Evolutionary conservation across 2,888 invertebrate genomes (phyloP), one percentile per base, ranked within the genome.

Genomic region (Drosophila nr. medialis): DNA sequence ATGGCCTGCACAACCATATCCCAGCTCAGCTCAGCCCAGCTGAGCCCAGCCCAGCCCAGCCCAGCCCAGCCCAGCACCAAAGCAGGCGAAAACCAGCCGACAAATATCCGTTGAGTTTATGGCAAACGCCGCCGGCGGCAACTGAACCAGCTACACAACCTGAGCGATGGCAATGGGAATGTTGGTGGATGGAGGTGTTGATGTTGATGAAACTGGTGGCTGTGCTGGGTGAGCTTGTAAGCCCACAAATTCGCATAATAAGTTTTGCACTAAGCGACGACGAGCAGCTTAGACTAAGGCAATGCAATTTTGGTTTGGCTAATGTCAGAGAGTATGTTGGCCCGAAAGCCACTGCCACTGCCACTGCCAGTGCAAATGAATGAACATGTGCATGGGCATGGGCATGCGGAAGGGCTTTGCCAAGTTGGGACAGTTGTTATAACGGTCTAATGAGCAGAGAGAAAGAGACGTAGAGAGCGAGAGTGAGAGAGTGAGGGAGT

Each of bases 231-330:
- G 54, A 64, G 49, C 81, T 54, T 61, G 62, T 78, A 84, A 81
- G 79, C 75, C 62, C 60, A 63, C 80, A 58, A 81, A 87, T 74
- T 76, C 82, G 72, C 68, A 70, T 84, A 78, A 87, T 83, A 81
- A 87, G 76, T 83, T 83, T 87, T 71, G 60, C 73, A 72, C 78
- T 81, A 74, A 60, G 65, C 68, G 69, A 42, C 24, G 65, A 49
- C 60, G 51, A 59, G 67, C 64, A 36, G 75, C 75, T 68, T 49
- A 65, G 53, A 32, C 64, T 38, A 45, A 60, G 55, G 67, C 76
- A 82, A 85, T 78, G 64, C 75, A 85, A 85, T 85, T 85, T 72
- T 55, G 61, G 66, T 40, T 53, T 42, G 55, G 63, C 77, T 59
- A 75, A 75, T 75, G 61, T 50, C 24, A 38, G 60, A 42, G 54